A percentile compares a stretch with the other conserved stretches of the same genome.
These are phyloP conservation scores for Felis catus DNA, from an alignment of 2,113 vertebrate species.

Conservation along the genomic window DNA sequence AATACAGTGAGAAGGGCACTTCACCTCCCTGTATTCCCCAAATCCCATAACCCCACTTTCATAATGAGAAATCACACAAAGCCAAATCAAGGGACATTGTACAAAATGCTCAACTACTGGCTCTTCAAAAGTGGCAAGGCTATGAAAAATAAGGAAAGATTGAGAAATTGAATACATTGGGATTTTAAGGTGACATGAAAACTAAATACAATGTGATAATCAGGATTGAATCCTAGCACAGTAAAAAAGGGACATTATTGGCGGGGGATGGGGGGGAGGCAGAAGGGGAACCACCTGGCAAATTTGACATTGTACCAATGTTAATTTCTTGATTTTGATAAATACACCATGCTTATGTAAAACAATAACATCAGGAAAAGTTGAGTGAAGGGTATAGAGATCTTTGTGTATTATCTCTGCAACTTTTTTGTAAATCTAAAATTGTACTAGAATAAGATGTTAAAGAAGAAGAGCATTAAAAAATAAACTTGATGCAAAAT, in stretches of 20 bases:
- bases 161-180: background rate
- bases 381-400: background rate
- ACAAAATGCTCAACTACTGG: background rate
- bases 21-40: rapidly evolving
- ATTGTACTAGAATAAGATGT: background rate
- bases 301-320: background rate
- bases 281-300: background rate
- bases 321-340: background rate
- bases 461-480: background rate
- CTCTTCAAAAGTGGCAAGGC: background rate
- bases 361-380: background rate
- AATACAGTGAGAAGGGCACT: background rate
- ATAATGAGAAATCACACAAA: background rate
- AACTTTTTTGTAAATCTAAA: background rate
- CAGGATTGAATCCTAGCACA: background rate
- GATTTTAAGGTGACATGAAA: background rate
- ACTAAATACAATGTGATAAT: background rate
- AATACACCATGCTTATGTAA: background rate
- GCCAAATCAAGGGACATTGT: background rate
- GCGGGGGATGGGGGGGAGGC: background rate
- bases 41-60: background rate
- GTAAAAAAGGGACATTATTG: background rate
- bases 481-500: background rate
- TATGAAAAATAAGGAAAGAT: background rate
- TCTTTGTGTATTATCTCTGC: background rate